A percentile compares a stretch with the other conserved stretches of the same genome.
These are phyloP conservation scores for Cisticola juncidis DNA, from an alignment of 2,113 vertebrate species.

Conservation along the genomic window DNA sequence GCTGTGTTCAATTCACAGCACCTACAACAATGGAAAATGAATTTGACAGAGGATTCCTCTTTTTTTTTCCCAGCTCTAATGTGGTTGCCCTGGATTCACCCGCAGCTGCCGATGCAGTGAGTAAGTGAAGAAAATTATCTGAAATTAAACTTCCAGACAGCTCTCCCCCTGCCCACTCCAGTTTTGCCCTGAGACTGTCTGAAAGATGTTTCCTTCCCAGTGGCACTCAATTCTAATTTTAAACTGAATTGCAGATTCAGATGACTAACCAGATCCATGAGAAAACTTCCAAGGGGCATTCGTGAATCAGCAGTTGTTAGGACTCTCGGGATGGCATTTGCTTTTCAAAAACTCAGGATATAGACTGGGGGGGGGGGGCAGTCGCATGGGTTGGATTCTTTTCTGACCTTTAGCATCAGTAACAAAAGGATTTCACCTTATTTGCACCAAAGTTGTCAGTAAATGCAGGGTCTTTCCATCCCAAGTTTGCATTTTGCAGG, in stretches of 20 bases:
- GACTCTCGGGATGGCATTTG: background rate
- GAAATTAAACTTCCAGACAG: background rate
- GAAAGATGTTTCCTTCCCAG: background rate
- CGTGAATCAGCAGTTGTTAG: background rate
- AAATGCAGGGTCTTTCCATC: background rate
- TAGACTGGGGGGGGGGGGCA: fast-evolving
- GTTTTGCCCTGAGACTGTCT: background rate
- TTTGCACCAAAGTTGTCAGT: background rate
- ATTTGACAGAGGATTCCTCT: background rate
- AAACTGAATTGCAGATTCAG: background rate
- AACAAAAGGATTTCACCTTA: background rate
- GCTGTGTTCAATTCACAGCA: background rate
- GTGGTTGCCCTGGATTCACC: background rate
- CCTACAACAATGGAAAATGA: background rate
- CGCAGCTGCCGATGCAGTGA: background rate
- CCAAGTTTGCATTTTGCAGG: background rate
- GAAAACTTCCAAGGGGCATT: background rate
- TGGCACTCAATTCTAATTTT: background rate
- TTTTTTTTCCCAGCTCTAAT: background rate
- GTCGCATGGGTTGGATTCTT: background rate
- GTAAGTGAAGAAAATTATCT: background rate
- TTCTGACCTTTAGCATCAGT: background rate
- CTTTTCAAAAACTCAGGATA: background rate
- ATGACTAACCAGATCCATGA: background rate
- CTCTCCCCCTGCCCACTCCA: background rate